Evolutionary conservation across 2,113 vertebrate species (phyloP).

Genomic region (Phalacrocorax pelagicus): DNA sequence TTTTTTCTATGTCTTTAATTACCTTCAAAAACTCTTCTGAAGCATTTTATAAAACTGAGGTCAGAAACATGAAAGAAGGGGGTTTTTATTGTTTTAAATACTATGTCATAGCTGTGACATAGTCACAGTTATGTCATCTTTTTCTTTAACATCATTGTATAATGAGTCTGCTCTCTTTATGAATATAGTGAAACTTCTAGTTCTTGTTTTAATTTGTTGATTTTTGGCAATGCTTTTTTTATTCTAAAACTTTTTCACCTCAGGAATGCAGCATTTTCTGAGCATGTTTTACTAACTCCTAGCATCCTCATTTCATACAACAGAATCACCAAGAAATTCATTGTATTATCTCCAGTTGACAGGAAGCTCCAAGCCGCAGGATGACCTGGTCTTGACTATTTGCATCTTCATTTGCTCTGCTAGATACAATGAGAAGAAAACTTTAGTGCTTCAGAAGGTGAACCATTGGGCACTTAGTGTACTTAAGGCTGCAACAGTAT

Average conservation of each 20-base stretch:
- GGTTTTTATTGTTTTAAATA: not conserved
- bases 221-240: not conserved
- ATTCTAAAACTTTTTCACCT: not conserved
- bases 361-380: not conserved
- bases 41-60: not conserved
- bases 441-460: not conserved
- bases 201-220: not conserved
- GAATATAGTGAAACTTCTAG: not conserved
- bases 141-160: not conserved
- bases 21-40: not conserved
- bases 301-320: not conserved
- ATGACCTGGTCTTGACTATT: not conserved
- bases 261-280: not conserved
- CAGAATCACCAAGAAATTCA: not conserved
- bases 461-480: not conserved
- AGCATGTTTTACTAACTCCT: not conserved
- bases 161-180: not conserved
- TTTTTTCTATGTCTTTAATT: not conserved
- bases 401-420: not conserved
- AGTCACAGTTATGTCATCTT: not conserved
- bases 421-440: not conserved
- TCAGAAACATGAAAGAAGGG: not conserved
- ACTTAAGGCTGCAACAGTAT: rapidly evolving
- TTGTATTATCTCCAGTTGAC: not conserved
- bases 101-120: not conserved